phyloP scores from a whole-genome alignment of 2,888 invertebrate genomes.

The Ichneumoninae sp. region DNA sequence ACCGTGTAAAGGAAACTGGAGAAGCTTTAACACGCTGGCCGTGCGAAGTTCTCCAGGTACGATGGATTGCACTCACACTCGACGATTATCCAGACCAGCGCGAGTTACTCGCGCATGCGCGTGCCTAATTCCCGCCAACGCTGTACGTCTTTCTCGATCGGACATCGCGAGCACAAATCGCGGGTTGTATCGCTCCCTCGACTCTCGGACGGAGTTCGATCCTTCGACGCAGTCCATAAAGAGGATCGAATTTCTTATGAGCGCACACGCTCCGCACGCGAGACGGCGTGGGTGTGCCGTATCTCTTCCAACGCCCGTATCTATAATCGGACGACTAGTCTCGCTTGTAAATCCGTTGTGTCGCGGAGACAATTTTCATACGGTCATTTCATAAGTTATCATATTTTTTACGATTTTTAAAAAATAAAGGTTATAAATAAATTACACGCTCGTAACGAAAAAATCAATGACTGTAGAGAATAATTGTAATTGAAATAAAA shows the following conservation, averaged over 20 bases:
- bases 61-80: conserved; percentile 47
- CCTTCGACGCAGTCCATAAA: conserved; percentile 16
- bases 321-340: background rate
- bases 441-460: background rate
- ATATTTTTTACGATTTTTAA: background rate
- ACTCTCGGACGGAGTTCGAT: conserved; percentile 25
- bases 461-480: no score
- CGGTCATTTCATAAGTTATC: background rate
- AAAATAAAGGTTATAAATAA: no score
- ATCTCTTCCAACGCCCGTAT: background rate
- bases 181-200: background rate
- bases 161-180: conserved; percentile 7
- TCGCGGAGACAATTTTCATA: background rate
- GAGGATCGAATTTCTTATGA: conserved; percentile 55
- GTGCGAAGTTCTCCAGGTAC: conserved; percentile 22
- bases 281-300: conserved; percentile 10
- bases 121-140: background rate
- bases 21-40: conserved; percentile 24
- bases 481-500: background rate
- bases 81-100: conserved; percentile 42
- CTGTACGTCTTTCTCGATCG: background rate
- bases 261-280: background rate
- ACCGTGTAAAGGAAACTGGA: conserved; percentile 36
- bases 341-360: background rate
- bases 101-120: background rate